These are phyloP conservation scores for Daboia siamensis DNA, from an alignment of 2,113 vertebrate genomes.

Conservation along the genomic window DNA sequence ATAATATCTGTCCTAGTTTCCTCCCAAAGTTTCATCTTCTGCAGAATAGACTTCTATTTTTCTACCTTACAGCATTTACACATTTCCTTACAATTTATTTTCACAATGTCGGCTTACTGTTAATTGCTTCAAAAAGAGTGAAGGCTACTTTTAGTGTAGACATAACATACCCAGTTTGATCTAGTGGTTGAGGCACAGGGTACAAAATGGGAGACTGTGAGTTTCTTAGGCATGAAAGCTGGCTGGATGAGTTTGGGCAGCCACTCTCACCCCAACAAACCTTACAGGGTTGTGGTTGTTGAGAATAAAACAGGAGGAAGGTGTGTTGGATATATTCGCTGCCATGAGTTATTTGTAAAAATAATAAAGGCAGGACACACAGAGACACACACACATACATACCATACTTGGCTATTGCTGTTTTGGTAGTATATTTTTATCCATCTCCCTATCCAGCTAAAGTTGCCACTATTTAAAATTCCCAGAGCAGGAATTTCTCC, in stretches of 20 bases:
- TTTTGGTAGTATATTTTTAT: background rate
- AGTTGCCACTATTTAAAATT: background rate
- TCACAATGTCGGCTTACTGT: background rate
- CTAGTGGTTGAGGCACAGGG: background rate
- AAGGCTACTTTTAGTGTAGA: background rate
- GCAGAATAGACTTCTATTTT: background rate
- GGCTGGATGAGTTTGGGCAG: background rate
- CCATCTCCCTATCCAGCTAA: background rate
- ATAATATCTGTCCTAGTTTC: too few relatives aligned
- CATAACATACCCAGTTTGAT: background rate
- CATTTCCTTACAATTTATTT: background rate
- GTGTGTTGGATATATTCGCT: background rate
- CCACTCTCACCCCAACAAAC: too few relatives aligned
- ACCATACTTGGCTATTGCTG: background rate
- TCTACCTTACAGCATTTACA: background rate
- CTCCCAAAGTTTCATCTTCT: background rate
- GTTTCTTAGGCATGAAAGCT: background rate
- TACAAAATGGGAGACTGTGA: background rate
- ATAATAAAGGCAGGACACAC: background rate
- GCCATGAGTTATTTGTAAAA: background rate
- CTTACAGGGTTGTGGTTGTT: background rate
- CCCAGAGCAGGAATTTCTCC: background rate
- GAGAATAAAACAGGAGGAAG: background rate
- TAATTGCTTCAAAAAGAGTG: background rate
- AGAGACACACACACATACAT: background rate